Evolutionary conservation across 2,797 vertebrate genomes (phyloP).

Genomic region (Gymnopithys bicolor): DNA sequence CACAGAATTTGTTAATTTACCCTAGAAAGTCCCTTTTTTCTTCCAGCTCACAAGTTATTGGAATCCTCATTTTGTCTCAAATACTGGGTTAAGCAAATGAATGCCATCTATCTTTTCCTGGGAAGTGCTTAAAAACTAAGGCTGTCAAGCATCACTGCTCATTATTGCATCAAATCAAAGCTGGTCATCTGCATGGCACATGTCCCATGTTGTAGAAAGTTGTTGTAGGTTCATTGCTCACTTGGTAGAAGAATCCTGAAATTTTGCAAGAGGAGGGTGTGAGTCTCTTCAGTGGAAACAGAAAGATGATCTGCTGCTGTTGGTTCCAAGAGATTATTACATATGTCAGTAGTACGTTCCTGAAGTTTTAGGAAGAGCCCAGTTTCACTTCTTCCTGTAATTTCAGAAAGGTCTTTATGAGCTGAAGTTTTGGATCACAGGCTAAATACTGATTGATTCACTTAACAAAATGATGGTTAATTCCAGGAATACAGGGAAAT

Average conservation of each 20-base stretch:
- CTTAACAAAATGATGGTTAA: background rate
- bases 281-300: background rate
- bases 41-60: background rate
- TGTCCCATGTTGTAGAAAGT: background rate
- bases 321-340: background rate
- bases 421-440: background rate
- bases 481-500: background rate
- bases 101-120: background rate
- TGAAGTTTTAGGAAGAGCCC: background rate
- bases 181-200: background rate
- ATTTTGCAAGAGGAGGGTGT: background rate
- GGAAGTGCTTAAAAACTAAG: background rate
- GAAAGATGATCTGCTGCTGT: background rate
- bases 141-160: background rate
- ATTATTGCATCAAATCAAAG: background rate
- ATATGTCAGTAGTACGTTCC: rapidly evolving
- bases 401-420: background rate
- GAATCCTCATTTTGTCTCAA: background rate
- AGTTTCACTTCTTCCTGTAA: background rate
- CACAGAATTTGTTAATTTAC: background rate
- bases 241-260: background rate
- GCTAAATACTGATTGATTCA: background rate
- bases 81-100: background rate
- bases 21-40: background rate
- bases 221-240: background rate